Percentiles rank a stretch among this genome's conserved stretches.
Evolutionary conservation across 2,113 vertebrate species (phyloP).

Genomic region (Cairina moschata): DNA sequence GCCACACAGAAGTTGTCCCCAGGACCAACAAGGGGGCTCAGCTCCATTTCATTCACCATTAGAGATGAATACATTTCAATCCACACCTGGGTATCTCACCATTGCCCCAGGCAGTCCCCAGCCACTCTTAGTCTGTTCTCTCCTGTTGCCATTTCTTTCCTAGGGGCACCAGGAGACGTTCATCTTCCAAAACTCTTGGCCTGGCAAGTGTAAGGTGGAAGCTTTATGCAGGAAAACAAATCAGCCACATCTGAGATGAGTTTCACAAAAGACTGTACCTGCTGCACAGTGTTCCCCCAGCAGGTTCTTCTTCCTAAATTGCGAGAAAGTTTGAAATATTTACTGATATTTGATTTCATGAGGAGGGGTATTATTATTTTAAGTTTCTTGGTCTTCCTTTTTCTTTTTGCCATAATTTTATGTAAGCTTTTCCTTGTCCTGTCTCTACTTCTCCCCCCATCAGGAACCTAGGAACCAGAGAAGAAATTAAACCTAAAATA

Average conservation of each 20-base stretch:
- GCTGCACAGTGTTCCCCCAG: not conserved
- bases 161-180: not conserved
- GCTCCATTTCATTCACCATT: not conserved
- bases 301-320: not conserved
- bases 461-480: not conserved
- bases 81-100: not conserved
- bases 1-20: rapidly evolving
- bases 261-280: not conserved
- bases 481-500: not conserved
- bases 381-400: not conserved
- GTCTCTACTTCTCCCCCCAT: rapidly evolving
- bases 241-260: not conserved
- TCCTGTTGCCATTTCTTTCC: not conserved
- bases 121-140: not conserved
- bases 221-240: not conserved
- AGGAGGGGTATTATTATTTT: not conserved
- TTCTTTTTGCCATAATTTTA: not conserved
- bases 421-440: not conserved
- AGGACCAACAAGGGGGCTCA: not conserved
- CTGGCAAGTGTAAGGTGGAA: not conserved
- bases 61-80: not conserved
- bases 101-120: not conserved
- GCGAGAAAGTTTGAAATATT: not conserved
- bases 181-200: not conserved
- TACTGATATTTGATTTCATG: not conserved